Conservation (phyloP, 2,888 invertebrate genomes). For the Zeuzera pyrina region DNA sequence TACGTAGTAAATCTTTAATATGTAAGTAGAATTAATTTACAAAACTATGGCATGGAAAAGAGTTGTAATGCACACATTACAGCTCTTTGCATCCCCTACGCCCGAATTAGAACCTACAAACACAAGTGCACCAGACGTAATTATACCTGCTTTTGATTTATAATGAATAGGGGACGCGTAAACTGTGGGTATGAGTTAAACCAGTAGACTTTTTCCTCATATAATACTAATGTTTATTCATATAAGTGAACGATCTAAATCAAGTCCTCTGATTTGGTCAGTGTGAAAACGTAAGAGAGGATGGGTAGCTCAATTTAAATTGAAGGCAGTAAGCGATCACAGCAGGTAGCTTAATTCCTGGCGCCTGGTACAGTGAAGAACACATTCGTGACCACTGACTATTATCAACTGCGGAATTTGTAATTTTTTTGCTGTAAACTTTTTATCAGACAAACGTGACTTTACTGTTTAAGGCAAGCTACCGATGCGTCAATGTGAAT, state of each 20-base stretch:
- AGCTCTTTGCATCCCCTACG: too few relatives aligned
- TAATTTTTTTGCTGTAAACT: conserved; percentile 46
- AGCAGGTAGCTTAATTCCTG: conserved; percentile 56
- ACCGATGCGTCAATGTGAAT: conserved; percentile 48
- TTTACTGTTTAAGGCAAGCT: conserved; percentile 44
- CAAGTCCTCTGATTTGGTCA: too few relatives aligned
- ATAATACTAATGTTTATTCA: too few relatives aligned
- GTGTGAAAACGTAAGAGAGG: conserved; percentile 15
- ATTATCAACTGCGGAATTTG: conserved; percentile 51
- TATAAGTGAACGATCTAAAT: too few relatives aligned
- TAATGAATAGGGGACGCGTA: conserved; percentile 59
- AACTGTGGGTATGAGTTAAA: conserved; percentile 60
- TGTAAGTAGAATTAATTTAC: too few relatives aligned
- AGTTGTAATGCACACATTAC: too few relatives aligned
- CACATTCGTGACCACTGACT: conserved; percentile 61
- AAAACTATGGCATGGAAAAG: too few relatives aligned
- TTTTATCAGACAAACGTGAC: conserved; percentile 45
- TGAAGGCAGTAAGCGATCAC: conserved; percentile 43
- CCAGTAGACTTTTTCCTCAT: conserved; percentile 49
- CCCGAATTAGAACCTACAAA: conserved; percentile 33
- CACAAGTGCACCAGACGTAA: conserved; percentile 53
- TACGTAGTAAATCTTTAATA: too few relatives aligned
- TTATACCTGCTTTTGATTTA: conserved; percentile 69
- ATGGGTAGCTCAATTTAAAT: conserved; percentile 27
- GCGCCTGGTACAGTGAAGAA: conserved; percentile 50